Percentiles rank a stretch among this genome's conserved stretches.
Conservation (phyloP, 2,888 invertebrate genomes). For the Chrysolina americana region DNA sequence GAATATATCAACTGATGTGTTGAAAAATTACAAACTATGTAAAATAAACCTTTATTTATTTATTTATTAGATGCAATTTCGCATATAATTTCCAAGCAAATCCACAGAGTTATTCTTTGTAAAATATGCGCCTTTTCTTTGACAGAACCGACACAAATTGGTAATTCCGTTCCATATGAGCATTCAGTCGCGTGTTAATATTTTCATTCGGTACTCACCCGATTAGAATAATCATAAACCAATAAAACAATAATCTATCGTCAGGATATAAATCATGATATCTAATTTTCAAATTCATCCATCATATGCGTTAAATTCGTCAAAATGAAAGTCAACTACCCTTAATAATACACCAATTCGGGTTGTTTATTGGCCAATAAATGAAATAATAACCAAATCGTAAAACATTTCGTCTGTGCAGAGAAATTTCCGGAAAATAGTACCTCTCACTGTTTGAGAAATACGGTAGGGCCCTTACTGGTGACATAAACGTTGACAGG, state of each 20-base stretch:
- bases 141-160: too few species aligned
- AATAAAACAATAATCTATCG: constrained; percentile 25
- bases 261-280: constrained; percentile 29
- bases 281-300: constrained; percentile 18
- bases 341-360: constrained; percentile 31
- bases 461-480: constrained; percentile 37
- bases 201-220: too few species aligned
- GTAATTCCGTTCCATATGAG: too few species aligned
- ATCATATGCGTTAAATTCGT: constrained; percentile 42
- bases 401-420: constrained; percentile 5
- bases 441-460: constrained; percentile 14
- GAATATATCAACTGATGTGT: too few species aligned
- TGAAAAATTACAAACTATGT: too few species aligned
- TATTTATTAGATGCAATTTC: too few species aligned
- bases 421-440: constrained; percentile 23
- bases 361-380: constrained; percentile 42
- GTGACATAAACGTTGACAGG: constrained; percentile 45
- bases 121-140: too few species aligned
- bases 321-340: constrained; percentile 42
- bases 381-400: constrained; percentile 29
- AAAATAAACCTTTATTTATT: too few species aligned
- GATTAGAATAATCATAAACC: constrained; percentile 1
- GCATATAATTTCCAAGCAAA: too few species aligned
- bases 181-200: neutral
- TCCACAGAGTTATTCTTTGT: too few species aligned